These are phyloP conservation scores for Lepidostoma basale DNA, from an alignment of 1,140 invertebrate species.

Conservation along the genomic window DNA sequence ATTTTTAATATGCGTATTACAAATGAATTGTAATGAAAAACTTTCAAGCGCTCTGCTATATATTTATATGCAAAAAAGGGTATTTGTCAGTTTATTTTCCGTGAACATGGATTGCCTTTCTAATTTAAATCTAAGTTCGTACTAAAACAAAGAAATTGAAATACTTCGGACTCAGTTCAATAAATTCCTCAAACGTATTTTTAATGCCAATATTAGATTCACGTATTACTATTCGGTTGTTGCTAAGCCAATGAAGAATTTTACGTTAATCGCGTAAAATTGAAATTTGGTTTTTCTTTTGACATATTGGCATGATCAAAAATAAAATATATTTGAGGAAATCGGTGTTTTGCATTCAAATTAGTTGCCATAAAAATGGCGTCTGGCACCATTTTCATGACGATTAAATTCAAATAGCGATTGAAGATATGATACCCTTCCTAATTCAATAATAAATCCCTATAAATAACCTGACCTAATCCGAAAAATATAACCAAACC, in stretches of 20 bases:
- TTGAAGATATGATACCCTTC: too few species aligned
- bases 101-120: constrained; percentile 4
- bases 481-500: too few species aligned
- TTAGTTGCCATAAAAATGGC: background rate
- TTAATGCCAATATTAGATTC: background rate
- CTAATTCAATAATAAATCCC: too few species aligned
- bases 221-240: background rate
- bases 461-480: too few species aligned
- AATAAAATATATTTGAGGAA: constrained; percentile 14
- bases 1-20: too few species aligned
- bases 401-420: background rate
- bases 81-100: background rate
- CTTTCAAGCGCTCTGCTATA: too few species aligned
- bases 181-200: constrained; percentile 6
- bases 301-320: background rate
- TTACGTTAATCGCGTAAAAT: constrained; percentile 15
- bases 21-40: too few species aligned
- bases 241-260: background rate
- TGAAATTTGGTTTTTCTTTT: constrained; percentile 1
- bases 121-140: constrained; percentile 1
- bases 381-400: background rate
- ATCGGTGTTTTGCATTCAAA: background rate
- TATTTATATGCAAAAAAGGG: too few species aligned
- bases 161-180: too few species aligned
- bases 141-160: too few species aligned